Evolutionary conservation across 2,797 vertebrate species (phyloP).

Genomic region (Borostomias antarcticus): DNA sequence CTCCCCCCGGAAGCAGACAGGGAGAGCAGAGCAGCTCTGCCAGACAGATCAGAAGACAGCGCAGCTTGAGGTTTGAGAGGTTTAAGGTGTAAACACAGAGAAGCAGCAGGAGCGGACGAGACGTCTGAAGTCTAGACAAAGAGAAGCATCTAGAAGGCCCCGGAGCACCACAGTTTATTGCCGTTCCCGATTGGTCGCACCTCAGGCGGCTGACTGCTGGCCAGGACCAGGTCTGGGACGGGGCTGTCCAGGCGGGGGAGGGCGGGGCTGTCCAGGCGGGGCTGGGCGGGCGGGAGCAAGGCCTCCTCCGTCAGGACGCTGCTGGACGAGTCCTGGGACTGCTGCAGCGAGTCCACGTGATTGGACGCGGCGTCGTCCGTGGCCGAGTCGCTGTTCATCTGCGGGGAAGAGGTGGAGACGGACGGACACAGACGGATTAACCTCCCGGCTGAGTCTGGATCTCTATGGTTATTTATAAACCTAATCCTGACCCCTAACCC

Average conservation of each 20-base stretch:
- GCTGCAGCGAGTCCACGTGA: constrained; percentile 87
- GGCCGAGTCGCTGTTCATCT: constrained; percentile 91
- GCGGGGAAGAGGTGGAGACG: constrained; percentile 29
- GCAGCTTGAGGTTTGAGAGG: constrained; percentile 60
- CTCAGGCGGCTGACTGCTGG: constrained; percentile 99
- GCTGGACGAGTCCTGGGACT: constrained; percentile 90
- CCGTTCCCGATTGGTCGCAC: constrained; percentile 87
- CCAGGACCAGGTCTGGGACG: constrained; percentile 79
- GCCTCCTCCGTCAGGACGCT: constrained; percentile 87
- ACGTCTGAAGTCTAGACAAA: too few species aligned
- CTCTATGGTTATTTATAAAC: too few species aligned
- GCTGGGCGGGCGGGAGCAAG: constrained; percentile 67
- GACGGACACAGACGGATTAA: neutral
- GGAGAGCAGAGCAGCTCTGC: neutral
- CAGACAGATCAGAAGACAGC: constrained; percentile 16
- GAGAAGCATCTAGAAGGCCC: constrained; percentile 72
- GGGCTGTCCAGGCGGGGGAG: constrained; percentile 86
- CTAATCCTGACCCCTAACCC: too few species aligned
- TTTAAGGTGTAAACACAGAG: constrained; percentile 5
- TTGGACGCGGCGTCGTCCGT: constrained; percentile 86
- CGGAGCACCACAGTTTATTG: constrained; percentile 88
- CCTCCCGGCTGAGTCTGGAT: too few species aligned
- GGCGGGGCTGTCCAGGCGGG: constrained; percentile 85
- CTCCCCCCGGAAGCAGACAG: constrained; percentile 15
- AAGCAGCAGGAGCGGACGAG: constrained; percentile 7